These are phyloP conservation scores for Ophioderma brevispina DNA, from an alignment of 35 echinoderm and acorn worm genomes.

Conservation along the genomic window DNA sequence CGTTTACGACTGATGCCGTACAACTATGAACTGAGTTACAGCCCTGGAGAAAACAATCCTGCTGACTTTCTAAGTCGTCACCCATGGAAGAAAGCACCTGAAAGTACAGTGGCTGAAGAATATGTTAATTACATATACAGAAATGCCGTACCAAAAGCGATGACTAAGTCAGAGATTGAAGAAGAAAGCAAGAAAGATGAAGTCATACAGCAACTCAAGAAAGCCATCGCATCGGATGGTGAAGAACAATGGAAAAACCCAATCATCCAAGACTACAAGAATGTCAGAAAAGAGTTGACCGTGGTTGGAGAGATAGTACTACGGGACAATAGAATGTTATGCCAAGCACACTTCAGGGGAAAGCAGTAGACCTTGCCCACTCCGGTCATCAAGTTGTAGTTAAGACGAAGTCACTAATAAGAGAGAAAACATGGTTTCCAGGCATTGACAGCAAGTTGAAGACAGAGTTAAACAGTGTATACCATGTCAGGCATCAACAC, in stretches of 20 bases:
- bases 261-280: neutral
- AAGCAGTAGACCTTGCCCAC: neutral
- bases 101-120: neutral
- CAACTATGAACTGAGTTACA: neutral
- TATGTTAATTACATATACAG: constrained; percentile 28
- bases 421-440: too few relatives aligned
- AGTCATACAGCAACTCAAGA: constrained; percentile 24
- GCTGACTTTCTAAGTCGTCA: constrained; percentile 44
- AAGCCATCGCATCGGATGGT: neutral
- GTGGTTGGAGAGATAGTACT: neutral
- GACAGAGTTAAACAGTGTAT: constrained; percentile 46
- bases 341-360: neutral
- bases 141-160: constrained; percentile 26
- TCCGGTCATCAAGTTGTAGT: too few relatives aligned
- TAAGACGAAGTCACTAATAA: too few relatives aligned
- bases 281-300: neutral
- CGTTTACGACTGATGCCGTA: constrained; percentile 24
- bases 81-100: neutral
- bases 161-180: constrained; percentile 14
- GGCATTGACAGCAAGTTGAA: constrained; percentile 8
- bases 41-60: constrained; percentile 23
- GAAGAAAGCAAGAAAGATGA: neutral
- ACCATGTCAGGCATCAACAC: constrained; percentile 36
- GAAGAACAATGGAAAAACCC: neutral
- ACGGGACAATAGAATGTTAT: neutral